Conservation (phyloP, 1,140 invertebrate genomes). For the Zaprionus tsacasi region DNA sequence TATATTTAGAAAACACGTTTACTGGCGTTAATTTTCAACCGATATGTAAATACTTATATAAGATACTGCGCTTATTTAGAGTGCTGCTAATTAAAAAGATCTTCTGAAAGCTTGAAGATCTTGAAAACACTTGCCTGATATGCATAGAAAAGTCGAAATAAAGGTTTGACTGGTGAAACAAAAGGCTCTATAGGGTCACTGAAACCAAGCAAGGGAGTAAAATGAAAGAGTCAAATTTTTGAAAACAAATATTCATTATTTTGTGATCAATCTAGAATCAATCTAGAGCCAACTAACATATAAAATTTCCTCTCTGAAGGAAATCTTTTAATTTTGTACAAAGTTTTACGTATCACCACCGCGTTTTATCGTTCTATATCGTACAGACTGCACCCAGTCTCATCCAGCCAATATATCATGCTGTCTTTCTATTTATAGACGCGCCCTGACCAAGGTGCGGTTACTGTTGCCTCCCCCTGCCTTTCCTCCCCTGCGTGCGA, state of each 20-base stretch:
- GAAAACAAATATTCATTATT: too few species aligned
- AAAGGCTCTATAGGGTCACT: too few species aligned
- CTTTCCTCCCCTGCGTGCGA: background rate
- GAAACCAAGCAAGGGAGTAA: too few species aligned
- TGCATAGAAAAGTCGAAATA: background rate
- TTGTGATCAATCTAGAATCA: too few species aligned
- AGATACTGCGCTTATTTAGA: background rate
- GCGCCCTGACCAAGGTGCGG: conserved; percentile 51
- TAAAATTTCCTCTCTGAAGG: too few species aligned
- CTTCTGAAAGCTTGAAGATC: background rate
- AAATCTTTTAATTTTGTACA: too few species aligned
- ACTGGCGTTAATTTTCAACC: conserved; percentile 7
- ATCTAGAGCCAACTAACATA: too few species aligned
- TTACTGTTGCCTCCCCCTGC: too few species aligned
- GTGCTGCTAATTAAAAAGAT: background rate
- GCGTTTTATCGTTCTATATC: conserved; percentile 4
- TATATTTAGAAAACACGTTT: conserved; percentile 17
- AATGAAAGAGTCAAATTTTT: too few species aligned
- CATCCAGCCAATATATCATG: conserved; percentile 50
- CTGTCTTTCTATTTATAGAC: conserved; percentile 68
- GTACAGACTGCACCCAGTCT: conserved; percentile 20
- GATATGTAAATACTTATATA: conserved; percentile 4
- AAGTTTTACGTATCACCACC: too few species aligned
- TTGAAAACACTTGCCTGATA: background rate
- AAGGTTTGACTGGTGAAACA: too few species aligned